Evolutionary conservation across 2,113 vertebrate species (phyloP).

Genomic region (Saccopteryx bilineata): DNA sequence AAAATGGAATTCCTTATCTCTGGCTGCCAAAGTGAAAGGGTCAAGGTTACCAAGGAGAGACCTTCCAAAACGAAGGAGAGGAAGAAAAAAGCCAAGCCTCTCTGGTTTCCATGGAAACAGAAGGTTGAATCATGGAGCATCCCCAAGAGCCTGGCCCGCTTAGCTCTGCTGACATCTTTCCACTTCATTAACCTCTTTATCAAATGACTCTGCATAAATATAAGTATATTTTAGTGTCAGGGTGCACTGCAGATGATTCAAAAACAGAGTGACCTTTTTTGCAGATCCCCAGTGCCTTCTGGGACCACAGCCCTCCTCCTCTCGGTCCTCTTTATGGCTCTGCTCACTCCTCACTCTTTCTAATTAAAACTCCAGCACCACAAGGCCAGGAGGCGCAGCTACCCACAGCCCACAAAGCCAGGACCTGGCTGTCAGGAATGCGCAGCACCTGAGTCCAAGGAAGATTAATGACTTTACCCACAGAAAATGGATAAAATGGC

Average conservation of each 20-base stretch:
- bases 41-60: conserved; percentile 90
- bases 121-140: conserved; percentile 87
- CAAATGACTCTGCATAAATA: conserved; percentile 87
- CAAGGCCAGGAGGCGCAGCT: conserved; percentile 77
- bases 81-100: conserved; percentile 77
- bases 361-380: conserved; percentile 80
- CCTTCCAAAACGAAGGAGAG: conserved; percentile 87
- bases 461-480: conserved; percentile 90
- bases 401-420: conserved; percentile 81
- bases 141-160: conserved; percentile 85
- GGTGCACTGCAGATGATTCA: conserved; percentile 83
- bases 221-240: conserved; percentile 84
- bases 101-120: conserved; percentile 89
- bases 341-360: conserved; percentile 67
- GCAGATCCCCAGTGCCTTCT: conserved; percentile 78
- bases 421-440: conserved; percentile 85
- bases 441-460: conserved; percentile 76
- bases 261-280: conserved; percentile 87
- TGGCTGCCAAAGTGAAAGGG: conserved; percentile 87
- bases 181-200: conserved; percentile 91
- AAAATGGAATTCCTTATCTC: conserved; percentile 91
- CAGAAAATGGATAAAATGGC: conserved; percentile 86
- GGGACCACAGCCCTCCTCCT: conserved; percentile 77
- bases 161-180: conserved; percentile 87
- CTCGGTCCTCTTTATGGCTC: conserved; percentile 76